phyloP scores from a whole-genome alignment of 2,888 invertebrate species.

The Eutolmus rufibarbis region DNA sequence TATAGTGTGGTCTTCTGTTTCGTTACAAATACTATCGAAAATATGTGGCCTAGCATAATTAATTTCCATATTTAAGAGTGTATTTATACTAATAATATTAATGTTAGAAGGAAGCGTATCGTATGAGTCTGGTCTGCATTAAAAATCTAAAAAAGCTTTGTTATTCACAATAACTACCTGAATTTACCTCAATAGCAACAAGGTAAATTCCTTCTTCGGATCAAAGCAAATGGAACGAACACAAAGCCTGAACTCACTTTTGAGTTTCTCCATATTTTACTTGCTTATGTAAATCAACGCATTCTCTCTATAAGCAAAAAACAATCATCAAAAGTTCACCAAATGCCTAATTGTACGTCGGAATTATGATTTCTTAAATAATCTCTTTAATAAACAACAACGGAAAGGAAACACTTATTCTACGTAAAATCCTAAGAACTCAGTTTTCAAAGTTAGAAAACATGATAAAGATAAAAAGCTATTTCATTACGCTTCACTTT shows the following conservation, averaged over 20 bases:
- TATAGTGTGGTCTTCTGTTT: too few species aligned
- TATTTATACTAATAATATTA: too few species aligned
- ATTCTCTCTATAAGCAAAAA: slow-evolving; percentile 15
- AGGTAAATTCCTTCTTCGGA: neutral
- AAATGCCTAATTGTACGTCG: neutral
- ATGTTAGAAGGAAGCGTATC: neutral
- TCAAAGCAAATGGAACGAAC: neutral
- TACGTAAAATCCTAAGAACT: neutral
- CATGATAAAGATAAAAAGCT: neutral
- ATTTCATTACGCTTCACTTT: neutral
- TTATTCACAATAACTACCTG: neutral
- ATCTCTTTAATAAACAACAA: neutral
- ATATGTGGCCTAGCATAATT: too few species aligned
- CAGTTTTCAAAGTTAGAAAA: neutral
- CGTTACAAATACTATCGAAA: too few species aligned
- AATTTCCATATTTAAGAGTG: too few species aligned
- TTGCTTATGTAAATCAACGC: neutral
- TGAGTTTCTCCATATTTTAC: neutral
- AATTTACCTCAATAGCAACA: neutral
- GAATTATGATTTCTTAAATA: neutral
- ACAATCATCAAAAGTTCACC: neutral
- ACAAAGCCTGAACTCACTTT: neutral
- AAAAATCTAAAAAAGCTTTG: neutral
- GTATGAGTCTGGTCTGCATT: slow-evolving; percentile 14
- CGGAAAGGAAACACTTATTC: neutral